Conservation (phyloP, 1,140 invertebrate species). For the Zaprionus vittiger region DNA sequence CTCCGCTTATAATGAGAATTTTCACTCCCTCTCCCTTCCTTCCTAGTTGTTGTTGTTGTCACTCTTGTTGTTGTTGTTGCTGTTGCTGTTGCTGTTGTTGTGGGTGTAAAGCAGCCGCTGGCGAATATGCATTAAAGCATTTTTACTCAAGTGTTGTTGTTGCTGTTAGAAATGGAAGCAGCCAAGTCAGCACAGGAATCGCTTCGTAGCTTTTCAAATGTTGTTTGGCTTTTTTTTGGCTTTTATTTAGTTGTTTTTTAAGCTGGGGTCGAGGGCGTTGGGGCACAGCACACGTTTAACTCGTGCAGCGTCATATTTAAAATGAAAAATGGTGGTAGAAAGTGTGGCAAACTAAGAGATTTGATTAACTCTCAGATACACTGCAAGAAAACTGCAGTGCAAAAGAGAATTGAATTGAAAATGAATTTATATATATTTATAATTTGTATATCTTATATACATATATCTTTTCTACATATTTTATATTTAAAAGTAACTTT, state of each 20-base stretch:
- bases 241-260: neutral
- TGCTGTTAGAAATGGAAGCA: conserved; percentile 29
- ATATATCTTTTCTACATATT: too few species aligned
- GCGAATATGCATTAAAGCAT: conserved; percentile 77
- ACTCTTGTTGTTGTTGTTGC: conserved; percentile 36
- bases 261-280: neutral
- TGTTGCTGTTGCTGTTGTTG: conserved; percentile 20
- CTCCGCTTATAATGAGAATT: conserved; percentile 80
- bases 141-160: conserved; percentile 20
- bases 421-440: neutral
- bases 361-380: neutral
- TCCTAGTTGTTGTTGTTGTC: conserved; percentile 25
- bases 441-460: neutral
- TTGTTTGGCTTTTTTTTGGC: neutral
- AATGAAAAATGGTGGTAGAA: neutral
- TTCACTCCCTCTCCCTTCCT: conserved; percentile 25
- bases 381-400: neutral
- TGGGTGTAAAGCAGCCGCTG: conserved; percentile 53
- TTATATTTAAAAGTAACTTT: neutral
- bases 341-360: neutral
- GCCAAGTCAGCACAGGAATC: conserved; percentile 49
- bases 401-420: too few species aligned
- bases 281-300: conserved; percentile 2
- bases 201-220: conserved; percentile 13
- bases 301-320: neutral